Base-by-base conservation (phyloP, 2,888 invertebrate genomes). In the Punctoribates punctum region DNA sequence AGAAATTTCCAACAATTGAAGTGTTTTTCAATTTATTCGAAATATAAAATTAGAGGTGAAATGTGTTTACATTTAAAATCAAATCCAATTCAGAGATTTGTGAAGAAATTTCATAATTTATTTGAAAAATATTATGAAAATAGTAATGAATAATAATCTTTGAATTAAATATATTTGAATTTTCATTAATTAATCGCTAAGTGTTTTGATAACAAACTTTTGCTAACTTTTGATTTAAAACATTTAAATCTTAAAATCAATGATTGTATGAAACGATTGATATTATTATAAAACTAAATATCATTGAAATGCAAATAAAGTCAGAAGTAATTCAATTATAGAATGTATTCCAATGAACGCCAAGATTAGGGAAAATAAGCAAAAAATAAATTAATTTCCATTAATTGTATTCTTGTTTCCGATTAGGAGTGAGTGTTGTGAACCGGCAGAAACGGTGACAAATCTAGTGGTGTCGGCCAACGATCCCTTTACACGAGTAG, bases 341-440 rank as follows among this genome's bases (percentile, higher is more conserved):
- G 34, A 34, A 48, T 48, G 48, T 48, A 48, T 9, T 48, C 13
- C 8, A 48, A 48, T 48, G 48, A 48, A 48, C 5, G 3, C 4
- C n/a, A 54, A 54, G 20, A 20, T 54, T n/a, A 20, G 57, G 11
- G 23, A 23, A 57, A 57, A 57, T 9, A 57, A 57, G 20, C 27
- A 3, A 1, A 23, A 57, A 57, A 70, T 46, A 46, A 70, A 70
- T 70, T 70, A 70, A 46, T 70, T 70, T 20, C 70, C 70, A 20
- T 70, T 70, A 8, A 70, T 4, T 38, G 42, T 42, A 1, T 1
- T 42, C 23, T 38, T 23, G 15, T n/a, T 73, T 20, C 73, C 73
- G 2, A 73, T 25, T 4, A 57, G 17, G 6, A 54, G 51, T 1
- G 73, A 34, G 23, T 57, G 54, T 34, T 73, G 73, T n/a, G 57